Conservation (phyloP, 2,888 invertebrate genomes). For the Syrphus vitripennis region DNA sequence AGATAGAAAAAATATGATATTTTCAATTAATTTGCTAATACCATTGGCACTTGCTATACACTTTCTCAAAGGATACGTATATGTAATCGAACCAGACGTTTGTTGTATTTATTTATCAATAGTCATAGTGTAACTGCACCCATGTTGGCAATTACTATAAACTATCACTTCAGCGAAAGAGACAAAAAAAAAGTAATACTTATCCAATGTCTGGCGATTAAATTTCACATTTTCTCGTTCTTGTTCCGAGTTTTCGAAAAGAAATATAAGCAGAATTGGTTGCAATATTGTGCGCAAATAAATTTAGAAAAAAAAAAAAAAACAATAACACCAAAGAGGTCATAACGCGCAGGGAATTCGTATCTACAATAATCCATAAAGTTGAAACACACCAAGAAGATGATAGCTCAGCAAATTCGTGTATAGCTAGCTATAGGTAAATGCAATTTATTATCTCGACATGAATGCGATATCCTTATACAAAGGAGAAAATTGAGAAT, state of each 20-base stretch:
- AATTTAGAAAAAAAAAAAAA: background rate
- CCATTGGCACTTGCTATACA: background rate
- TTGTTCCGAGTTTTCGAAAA: background rate
- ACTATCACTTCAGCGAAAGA: background rate
- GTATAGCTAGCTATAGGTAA: slow-evolving; percentile 22
- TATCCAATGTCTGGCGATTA: slow-evolving; percentile 48
- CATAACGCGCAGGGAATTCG: slow-evolving; percentile 23
- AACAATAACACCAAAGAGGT: slow-evolving; percentile 15
- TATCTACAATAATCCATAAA: background rate
- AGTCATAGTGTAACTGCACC: slow-evolving; percentile 43
- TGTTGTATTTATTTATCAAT: slow-evolving; percentile 43
- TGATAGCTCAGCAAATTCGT: slow-evolving; percentile 21
- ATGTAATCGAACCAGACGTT: slow-evolving; percentile 38
- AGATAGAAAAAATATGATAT: background rate
- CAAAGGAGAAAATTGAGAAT: slow-evolving; percentile 16
- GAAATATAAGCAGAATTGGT: background rate
- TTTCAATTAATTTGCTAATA: background rate
- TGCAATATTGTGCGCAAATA: slow-evolving; percentile 35
- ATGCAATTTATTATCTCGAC: slow-evolving; percentile 65
- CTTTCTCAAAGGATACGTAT: slow-evolving; percentile 3
- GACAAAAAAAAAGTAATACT: slow-evolving; percentile 11
- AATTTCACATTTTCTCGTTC: slow-evolving; percentile 14
- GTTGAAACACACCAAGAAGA: background rate
- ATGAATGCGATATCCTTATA: slow-evolving; percentile 53
- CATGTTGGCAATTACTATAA: slow-evolving; percentile 46